A percentile compares a stretch with the other conserved stretches of the same genome.
These are phyloP conservation scores for Actias luna DNA, from an alignment of 2,888 invertebrate species.

Conservation along the genomic window DNA sequence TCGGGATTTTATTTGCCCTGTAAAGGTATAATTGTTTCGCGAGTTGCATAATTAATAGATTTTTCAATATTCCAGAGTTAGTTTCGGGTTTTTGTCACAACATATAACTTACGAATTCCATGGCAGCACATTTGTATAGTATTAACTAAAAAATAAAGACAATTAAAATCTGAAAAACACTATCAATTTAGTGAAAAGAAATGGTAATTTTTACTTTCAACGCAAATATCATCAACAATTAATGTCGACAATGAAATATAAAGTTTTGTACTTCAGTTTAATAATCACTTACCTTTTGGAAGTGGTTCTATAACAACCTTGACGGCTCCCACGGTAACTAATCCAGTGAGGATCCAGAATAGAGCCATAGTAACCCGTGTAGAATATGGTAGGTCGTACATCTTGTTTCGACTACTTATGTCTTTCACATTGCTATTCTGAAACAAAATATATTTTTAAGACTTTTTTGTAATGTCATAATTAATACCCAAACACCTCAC, in stretches of 20 bases:
- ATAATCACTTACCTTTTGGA: constrained; percentile 69
- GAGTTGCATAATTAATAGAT: neutral
- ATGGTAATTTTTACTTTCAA: neutral
- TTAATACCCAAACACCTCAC: too few relatives aligned
- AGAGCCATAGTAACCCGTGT: constrained; percentile 51
- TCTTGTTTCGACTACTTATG: constrained; percentile 43
- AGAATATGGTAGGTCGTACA: constrained; percentile 52
- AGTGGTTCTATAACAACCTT: constrained; percentile 78
- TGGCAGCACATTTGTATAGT: too few relatives aligned
- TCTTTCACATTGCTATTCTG: constrained; percentile 55
- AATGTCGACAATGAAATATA: neutral
- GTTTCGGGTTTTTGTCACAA: neutral
- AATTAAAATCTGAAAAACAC: too few relatives aligned
- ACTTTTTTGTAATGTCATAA: too few relatives aligned
- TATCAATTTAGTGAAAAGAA: too few relatives aligned
- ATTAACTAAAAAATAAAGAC: too few relatives aligned
- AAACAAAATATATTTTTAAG: constrained; percentile 34
- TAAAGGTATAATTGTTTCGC: neutral
- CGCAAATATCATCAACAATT: neutral
- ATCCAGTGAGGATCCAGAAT: constrained; percentile 60
- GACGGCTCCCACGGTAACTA: constrained; percentile 63
- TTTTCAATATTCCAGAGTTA: neutral
- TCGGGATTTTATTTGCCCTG: constrained; percentile 64
- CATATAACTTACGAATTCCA: too few relatives aligned
- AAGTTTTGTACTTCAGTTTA: constrained; percentile 11